Base-by-base conservation (phyloP, 1,140 invertebrate genomes). In the Spodoptera litura region DNA sequence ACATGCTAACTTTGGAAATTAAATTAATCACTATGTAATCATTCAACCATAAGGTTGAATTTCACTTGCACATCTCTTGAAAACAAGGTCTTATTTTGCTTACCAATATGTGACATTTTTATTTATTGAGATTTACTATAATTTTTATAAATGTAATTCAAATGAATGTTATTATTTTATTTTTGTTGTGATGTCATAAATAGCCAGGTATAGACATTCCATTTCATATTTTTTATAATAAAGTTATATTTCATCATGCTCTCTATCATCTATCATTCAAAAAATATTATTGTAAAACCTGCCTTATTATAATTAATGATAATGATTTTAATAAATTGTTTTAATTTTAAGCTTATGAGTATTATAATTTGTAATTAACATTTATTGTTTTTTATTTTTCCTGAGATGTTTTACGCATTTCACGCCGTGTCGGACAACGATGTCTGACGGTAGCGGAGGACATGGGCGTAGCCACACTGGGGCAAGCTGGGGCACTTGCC, bases 331-430 rank as follows among this genome's bases (percentile, higher is more conserved):
- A 55, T 71, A 5, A 55, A 72, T 58, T 70, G 20, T 59, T 70
- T 70, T 44, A 75, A 44, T 75, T 75, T 55, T 66, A 66, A 66
- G 74, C 61, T 66, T 76, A 66, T 76, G 74, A 76, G 62, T 76
- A 76, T 76, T 76, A 76, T 71, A 76, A 76, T 53, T 55, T 66
- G 13, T 66, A 66, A 20, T 56, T 56, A 56, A 55, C 5, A 55
- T 20, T 35, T 3, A 4, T 44, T 13, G 20, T 25, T 13, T 38
- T 62, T 52, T 64, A 64, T 55, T 55, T 62, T 10, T 38, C 10
- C n/a, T 38, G 35, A 38, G 4, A 20, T 20, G 20, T 1, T 20
- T 20, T 20, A 20, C 20, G 1, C 20, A 20, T 20, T 20, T 20
- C 0, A 20, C 1, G 20, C 20, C 20, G 20, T 20, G 20, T 0